These are phyloP conservation scores for Cremastinae sp. DNA, from an alignment of 2,888 invertebrate species.

Conservation along the genomic window DNA sequence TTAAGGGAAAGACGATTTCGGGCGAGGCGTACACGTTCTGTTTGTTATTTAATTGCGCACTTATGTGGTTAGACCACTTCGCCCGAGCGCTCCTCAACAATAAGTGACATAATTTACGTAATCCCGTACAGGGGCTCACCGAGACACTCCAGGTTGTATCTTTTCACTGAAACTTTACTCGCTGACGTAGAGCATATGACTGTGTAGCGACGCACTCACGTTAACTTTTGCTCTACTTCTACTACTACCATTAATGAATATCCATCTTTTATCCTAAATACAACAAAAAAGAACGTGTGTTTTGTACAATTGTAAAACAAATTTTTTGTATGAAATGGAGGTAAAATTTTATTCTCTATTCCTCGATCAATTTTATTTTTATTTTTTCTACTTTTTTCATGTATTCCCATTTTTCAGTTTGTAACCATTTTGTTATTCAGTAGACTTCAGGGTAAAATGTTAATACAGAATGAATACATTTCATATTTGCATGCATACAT, in stretches of 20 bases:
- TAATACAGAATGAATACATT: too few relatives aligned
- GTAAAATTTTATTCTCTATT: too few relatives aligned
- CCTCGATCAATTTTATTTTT: too few relatives aligned
- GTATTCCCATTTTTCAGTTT: too few relatives aligned
- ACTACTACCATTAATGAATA: conserved; percentile 13
- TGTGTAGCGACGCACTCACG: conserved; percentile 33
- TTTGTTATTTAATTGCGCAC: conserved; percentile 43
- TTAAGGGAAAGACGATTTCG: conserved; percentile 20
- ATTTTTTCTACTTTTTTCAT: too few relatives aligned
- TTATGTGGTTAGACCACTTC: conserved; percentile 53
- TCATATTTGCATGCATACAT: too few relatives aligned
- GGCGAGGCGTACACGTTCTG: conserved; percentile 33
- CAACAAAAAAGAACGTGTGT: too few relatives aligned
- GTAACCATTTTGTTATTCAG: too few relatives aligned
- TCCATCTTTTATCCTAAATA: too few relatives aligned
- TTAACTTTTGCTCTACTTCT: conserved; percentile 29
- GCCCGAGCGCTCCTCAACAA: conserved; percentile 54
- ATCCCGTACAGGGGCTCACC: conserved; percentile 48
- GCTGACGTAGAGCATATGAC: conserved; percentile 39
- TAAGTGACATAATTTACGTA: conserved; percentile 61
- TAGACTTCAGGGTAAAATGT: too few relatives aligned
- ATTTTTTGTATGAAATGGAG: too few relatives aligned
- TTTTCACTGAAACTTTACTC: conserved; percentile 43
- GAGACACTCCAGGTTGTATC: conserved; percentile 53
- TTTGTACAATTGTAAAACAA: too few relatives aligned